Evolutionary conservation across 2,113 vertebrate genomes (phyloP).

Genomic region (Rana temporaria): DNA sequence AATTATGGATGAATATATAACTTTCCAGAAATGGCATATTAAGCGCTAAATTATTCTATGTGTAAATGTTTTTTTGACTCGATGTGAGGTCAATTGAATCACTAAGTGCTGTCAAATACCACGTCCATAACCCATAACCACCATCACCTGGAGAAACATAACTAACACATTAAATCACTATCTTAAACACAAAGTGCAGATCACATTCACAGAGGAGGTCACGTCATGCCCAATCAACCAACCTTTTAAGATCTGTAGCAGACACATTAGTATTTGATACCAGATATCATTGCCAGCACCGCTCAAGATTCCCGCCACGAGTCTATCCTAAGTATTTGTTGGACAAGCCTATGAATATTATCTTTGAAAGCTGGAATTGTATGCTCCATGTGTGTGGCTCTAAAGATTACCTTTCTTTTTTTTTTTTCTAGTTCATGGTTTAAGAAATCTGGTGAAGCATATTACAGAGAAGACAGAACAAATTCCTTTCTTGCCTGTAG

Average conservation of each 20-base stretch:
- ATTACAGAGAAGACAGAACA: conserved; percentile 47
- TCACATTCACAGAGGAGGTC: conserved; percentile 30
- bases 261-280: conserved; percentile 30
- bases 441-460: conserved; percentile 54
- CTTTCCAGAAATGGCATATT: not conserved
- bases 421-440: conserved; percentile 42
- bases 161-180: conserved; percentile 44
- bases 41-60: not conserved
- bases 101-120: conserved; percentile 31
- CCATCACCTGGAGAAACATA: conserved; percentile 55
- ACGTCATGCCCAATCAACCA: conserved; percentile 34
- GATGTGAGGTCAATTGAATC: conserved; percentile 25
- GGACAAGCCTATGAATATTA: conserved; percentile 28
- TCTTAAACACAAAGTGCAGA: conserved; percentile 4
- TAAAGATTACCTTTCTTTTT: conserved; percentile 33
- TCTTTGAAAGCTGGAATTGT: conserved; percentile 31
- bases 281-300: conserved; percentile 25
- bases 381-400: conserved; percentile 37
- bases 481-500: conserved; percentile 54
- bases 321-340: conserved; percentile 7
- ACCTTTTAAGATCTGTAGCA: conserved; percentile 11
- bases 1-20: no score
- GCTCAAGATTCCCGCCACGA: not conserved
- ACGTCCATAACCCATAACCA: conserved; percentile 51
- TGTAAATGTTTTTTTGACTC: conserved; percentile 18